Evolutionary conservation across 2,113 vertebrate species (phyloP).

Genomic region (Semicossyphus pulcher): DNA sequence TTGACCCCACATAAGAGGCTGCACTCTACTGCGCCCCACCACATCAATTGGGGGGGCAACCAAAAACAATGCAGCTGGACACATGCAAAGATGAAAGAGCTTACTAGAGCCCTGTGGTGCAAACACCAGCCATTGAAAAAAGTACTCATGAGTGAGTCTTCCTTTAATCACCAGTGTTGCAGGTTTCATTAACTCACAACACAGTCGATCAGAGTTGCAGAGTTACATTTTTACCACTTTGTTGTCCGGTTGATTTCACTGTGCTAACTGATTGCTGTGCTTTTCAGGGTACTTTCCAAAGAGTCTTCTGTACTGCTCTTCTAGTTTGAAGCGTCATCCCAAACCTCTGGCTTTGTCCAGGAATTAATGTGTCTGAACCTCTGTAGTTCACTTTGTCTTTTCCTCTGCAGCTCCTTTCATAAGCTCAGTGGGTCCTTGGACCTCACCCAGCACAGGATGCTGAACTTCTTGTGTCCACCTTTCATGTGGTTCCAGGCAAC

Average conservation of each 20-base stretch:
- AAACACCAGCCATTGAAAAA: conserved; percentile 52
- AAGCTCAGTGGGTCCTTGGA: conserved; percentile 67
- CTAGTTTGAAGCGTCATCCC: conserved; percentile 22
- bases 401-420: conserved; percentile 62
- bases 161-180: conserved; percentile 47
- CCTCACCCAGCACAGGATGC: conserved; percentile 71
- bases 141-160: conserved; percentile 34
- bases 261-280: conserved; percentile 12
- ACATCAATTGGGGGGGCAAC: conserved; percentile 35
- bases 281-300: conserved; percentile 12
- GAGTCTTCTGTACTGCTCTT: conserved; percentile 8
- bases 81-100: conserved; percentile 55
- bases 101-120: conserved; percentile 22
- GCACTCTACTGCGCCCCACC: conserved; percentile 38
- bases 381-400: conserved; percentile 55
- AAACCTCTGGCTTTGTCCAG: conserved; percentile 53
- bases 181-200: conserved; percentile 36
- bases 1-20: conserved; percentile 36
- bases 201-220: conserved; percentile 41
- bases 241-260: conserved; percentile 24
- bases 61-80: conserved; percentile 27
- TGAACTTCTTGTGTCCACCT: conserved; percentile 64
- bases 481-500: conserved; percentile 73
- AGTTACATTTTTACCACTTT: conserved; percentile 7
- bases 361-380: conserved; percentile 47